phyloP scores from a whole-genome alignment of 2,888 invertebrate species.

The Platycheirus albimanus region DNA sequence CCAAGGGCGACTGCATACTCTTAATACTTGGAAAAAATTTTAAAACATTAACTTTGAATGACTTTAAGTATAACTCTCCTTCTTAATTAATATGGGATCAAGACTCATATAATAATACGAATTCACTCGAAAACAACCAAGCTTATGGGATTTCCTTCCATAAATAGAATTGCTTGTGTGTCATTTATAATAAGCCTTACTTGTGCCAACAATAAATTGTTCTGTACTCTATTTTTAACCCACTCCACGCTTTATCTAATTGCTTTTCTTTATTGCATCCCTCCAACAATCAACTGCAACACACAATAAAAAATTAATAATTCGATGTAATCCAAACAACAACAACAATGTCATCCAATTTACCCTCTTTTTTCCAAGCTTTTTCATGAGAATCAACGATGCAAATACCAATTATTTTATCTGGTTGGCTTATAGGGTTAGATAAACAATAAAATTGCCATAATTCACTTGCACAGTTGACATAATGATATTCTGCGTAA shows the following conservation, averaged over 20 bases:
- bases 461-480: neutral
- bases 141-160: neutral
- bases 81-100: too few species aligned
- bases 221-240: neutral
- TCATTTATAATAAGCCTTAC: neutral
- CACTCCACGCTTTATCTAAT: neutral
- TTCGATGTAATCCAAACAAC: neutral
- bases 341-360: too few species aligned
- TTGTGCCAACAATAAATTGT: neutral
- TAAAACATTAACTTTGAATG: too few species aligned
- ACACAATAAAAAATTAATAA: neutral
- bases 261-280: constrained; percentile 6
- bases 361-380: neutral
- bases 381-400: neutral
- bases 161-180: neutral
- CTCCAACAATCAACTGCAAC: constrained; percentile 1
- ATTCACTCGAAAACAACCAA: too few species aligned
- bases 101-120: too few species aligned
- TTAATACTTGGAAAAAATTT: too few species aligned
- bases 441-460: neutral
- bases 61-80: too few species aligned
- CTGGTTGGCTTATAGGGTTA: neutral
- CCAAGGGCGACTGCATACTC: too few species aligned
- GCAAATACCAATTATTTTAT: constrained; percentile 17
- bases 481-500: neutral